These are phyloP conservation scores for cattle (Bos taurus) DNA, from an alignment of 2,113 vertebrate genomes.

Conservation along the genomic window ARS-UCD2.0 NC_037349.1:11907001-11907500, in stretches of 20 bases:
- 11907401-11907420: background rate
- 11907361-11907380: background rate
- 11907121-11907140: background rate
- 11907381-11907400: background rate
- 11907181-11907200: background rate
- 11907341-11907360: background rate
- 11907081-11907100: background rate
- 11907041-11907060: background rate
- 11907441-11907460: background rate
- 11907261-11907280: fast-evolving
- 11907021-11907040: background rate
- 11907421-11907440: background rate
- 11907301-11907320: background rate
- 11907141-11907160: background rate
- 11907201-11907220: background rate
- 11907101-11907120: background rate
- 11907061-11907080: background rate
- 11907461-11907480: background rate
- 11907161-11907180: background rate
- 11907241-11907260: background rate
- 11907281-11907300: background rate
- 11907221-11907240: background rate
- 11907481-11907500: background rate
- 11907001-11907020: background rate
- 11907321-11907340: background rate